Evolutionary conservation across 2,113 vertebrate genomes (phyloP), one percentile per base, ranked within the genome.

Genomic region (Trochalopteron elliotii): DNA sequence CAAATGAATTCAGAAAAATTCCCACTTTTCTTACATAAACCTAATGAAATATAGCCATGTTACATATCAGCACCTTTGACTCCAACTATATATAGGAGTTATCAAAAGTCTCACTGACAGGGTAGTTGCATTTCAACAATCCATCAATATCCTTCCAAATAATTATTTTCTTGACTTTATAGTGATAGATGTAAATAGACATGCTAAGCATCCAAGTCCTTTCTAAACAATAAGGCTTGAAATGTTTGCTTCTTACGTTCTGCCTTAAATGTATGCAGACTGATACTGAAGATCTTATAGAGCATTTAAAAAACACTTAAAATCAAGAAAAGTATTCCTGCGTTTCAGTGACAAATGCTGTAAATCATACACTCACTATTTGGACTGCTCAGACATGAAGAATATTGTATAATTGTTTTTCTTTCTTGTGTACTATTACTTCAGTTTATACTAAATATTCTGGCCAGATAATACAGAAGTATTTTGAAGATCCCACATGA

Each of bases 141-240:
- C 56, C 79, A 90, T 86, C 71, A 90, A 52, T 74, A 93, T 15
- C n/a, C 47, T 90, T 80, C 67, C 35, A 93, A 95, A 80, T 63
- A 93, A 71, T 60, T 78, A 63, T 70, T 95, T 30, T 74, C 49
- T 77, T 86, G 39, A 56, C 33, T 59, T 81, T 69, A 31, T 19
- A 83, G 24, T 24, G 47, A 80, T 13, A 84, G 79, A 74, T 87
- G 40, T 83, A 86, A 68, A 79, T 18, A 87, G 60, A 75, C 49
- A 71, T 0, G 8, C 40, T 56, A 40, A 88, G 31, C 28, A 95
- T 35, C 33, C 40, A 80, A 75, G 67, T 55, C 22, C 44, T 86
- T 83, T 65, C 68, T 81, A 71, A 94, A 63, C 70, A 91, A 63
- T 35, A 72, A 53, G 23, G 24, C 31, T 44, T 86, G n/a, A 94